Percentiles rank a stretch among this genome's conserved stretches.
Evolutionary conservation across 37 sponge, comb jelly and placozoan genomes (phyloP).

Genomic region (Tethya wilhelma): DNA sequence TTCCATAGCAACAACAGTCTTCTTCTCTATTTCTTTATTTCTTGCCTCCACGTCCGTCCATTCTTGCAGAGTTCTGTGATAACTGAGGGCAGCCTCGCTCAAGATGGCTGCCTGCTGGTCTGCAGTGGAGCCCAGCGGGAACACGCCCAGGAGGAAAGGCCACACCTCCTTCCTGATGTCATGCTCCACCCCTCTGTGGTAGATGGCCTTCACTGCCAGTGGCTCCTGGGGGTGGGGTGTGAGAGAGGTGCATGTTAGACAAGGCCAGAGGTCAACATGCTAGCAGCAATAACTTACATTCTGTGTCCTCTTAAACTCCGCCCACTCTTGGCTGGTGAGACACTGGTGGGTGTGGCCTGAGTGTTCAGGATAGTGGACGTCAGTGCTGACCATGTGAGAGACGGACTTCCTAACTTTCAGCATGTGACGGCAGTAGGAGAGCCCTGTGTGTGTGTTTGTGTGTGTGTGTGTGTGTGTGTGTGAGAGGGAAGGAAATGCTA

Average conservation of each 20-base stretch:
- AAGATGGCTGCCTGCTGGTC: slow-evolving; percentile 11
- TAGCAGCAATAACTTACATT: too few relatives aligned
- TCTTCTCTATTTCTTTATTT: slow-evolving; percentile 4
- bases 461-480: not conserved
- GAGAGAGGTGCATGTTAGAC: too few relatives aligned
- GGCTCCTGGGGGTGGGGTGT: too few relatives aligned
- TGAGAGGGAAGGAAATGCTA: not conserved
- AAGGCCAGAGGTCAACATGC: too few relatives aligned
- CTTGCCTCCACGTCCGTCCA: slow-evolving; percentile 53
- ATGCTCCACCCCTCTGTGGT: slow-evolving; percentile 68
- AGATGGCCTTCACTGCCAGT: slow-evolving; percentile 58
- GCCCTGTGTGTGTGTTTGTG: slow-evolving; percentile 72
- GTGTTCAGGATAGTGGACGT: not conserved
- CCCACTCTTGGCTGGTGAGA: slow-evolving; percentile 28
- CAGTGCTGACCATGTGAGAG: slow-evolving; percentile 67
- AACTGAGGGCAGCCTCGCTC: not conserved
- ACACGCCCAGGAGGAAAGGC: slow-evolving; percentile 80
- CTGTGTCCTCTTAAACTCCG: slow-evolving; percentile 12
- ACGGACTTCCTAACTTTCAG: slow-evolving; percentile 61
- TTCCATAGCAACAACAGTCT: not conserved
- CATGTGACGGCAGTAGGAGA: slow-evolving; percentile 90
- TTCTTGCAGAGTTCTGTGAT: slow-evolving; percentile 8
- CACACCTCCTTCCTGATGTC: slow-evolving; percentile 77
- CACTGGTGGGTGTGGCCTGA: not conserved
- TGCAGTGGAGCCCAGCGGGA: slow-evolving; percentile 9